Conservation (phyloP, 2,888 invertebrate genomes). For the Petrolisthes cinctipes region DNA sequence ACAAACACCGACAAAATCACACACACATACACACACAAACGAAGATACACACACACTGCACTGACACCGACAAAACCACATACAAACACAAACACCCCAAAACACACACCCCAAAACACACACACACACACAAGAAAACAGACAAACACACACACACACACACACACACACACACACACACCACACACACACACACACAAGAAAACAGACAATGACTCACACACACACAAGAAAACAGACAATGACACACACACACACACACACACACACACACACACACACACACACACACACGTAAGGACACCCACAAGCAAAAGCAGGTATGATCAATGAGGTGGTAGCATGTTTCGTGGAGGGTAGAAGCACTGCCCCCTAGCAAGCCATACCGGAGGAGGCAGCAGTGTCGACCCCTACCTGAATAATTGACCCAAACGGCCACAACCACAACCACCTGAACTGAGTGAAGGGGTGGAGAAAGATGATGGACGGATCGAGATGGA, state of each 20-base stretch:
- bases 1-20: not conserved
- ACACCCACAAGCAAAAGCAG: too few relatives aligned
- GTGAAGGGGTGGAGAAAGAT: too few relatives aligned
- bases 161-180: not conserved
- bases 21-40: not conserved
- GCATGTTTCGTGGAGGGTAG: too few relatives aligned
- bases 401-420: too few relatives aligned
- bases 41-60: not conserved
- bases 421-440: too few relatives aligned
- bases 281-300: not conserved
- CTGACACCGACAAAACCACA: not conserved
- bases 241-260: not conserved
- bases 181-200: not conserved
- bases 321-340: too few relatives aligned
- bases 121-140: not conserved
- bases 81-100: not conserved
- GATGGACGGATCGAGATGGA: too few relatives aligned
- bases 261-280: constrained; percentile 1
- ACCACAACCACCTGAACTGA: too few relatives aligned
- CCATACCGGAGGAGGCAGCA: too few relatives aligned
- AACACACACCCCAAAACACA: not conserved
- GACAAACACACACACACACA: not conserved
- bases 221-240: not conserved
- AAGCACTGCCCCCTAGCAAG: too few relatives aligned
- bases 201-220: not conserved